Base-by-base conservation (phyloP, 2,888 invertebrate species). In the Eupithecia subfuscata region DNA sequence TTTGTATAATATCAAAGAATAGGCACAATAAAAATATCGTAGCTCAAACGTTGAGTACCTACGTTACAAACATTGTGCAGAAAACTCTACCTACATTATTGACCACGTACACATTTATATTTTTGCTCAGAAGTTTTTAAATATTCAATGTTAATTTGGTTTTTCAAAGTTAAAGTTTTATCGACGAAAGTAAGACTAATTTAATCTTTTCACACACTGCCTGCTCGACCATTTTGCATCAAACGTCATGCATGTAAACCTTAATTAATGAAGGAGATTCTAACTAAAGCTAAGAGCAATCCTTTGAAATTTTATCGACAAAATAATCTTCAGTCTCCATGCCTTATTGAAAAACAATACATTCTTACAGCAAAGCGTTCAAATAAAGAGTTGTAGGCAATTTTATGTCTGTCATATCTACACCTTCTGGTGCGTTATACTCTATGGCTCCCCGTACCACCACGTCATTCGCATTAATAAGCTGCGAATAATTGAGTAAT, bases 401-500 rank as follows among this genome's bases (percentile, higher is more conserved):
- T 48, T 25, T 52, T 67, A 0, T 43, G 43, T 22, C 12, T 18
- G 73, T 18, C 67, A 9, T 71, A 22, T 81, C 81, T 81, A 73
- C 69, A 30, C 25, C 2, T 43, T 69, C 71, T 45, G 16, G 43
- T n/a, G 22, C 22, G 11, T 22, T 14, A 11, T 56, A 63, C 67
- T 78, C 79, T 79, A 74, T 63, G 75, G 22, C 68, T n/a, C 16
- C 9, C 68, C 22, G 65, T 89, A 89, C 87, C 83, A 86, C 85
- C 85, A 80, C 92, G 93, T 94, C 94, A 94, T 94, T 81, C 88
- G 86, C 86, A 85, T 88, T 94, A 94, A 94, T 93, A 93, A 94
- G 94, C 93, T 85, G 88, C 88, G 77, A 88, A 88, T 92, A 90
- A 91, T 91, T 89, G 90, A 87, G 89, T 89, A 88, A 89, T 88